Evolutionary conservation across 1,140 invertebrate species (phyloP), one percentile per base, ranked within the genome.

Genomic region (Drosophila nasuta): DNA sequence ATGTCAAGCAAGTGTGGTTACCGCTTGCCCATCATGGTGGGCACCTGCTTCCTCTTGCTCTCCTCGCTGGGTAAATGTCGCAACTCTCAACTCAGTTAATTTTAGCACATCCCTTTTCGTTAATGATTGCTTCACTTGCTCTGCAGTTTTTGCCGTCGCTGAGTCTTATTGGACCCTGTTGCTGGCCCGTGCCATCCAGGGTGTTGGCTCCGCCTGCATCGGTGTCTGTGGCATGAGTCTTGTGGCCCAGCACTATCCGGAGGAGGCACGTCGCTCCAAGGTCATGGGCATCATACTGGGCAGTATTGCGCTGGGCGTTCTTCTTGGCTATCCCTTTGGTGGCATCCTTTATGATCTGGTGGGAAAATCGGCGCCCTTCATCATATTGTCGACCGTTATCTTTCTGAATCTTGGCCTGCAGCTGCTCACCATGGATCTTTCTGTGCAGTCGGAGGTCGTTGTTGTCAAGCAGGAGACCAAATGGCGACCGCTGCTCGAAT

Each of bases 181-280:
- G 63, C 77, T 97, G 8, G 97, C 97, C 0, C 93, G 97, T 72
- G 96, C 96, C 80, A 93, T 98, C 33, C 97, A 98, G 93, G 97
- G 97, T 1, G 93, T 97, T 48, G 97, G 96, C 8, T 98, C 97
- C 6, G 95, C 97, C 0, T 97, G 96, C 66, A 95, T 97, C 62
- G 94, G 95, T 11, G 95, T 97, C 2, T 95, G 96, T 66, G 96
- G 96, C 92, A 95, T 95, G 95, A 95, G 94, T 76, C 85, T 95
- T 54, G 93, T 95, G 58, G 95, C 95, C 3, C 88, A 92, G 65
- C 85, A 81, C n/a, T 93, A 93, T 79, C 91, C 91, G 1, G 92
- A 93, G 63, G 92, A 80, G 38, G 82, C 82, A 0, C 90, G 94
- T 33, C 93, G 96, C 58, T 95, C 95, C 33, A 94, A 94, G 87